Percentiles rank a stretch among this genome's conserved stretches.
Conservation (phyloP, 1,140 invertebrate species). For the Zaprionus tsacasi region DNA sequence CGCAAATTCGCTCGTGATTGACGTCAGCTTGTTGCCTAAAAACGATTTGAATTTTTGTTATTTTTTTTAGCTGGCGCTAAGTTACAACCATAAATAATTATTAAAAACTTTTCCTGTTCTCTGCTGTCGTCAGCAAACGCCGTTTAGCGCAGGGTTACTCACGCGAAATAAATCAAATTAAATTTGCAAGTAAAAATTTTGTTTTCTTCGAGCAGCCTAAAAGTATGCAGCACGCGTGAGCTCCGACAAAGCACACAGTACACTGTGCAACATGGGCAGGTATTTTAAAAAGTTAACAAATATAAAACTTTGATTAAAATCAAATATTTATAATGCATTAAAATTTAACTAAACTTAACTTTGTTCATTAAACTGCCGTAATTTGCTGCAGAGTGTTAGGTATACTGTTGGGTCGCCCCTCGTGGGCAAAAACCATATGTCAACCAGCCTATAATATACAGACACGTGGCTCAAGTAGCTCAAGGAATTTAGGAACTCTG, state of each 20-base stretch:
- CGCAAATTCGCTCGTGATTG: constrained; percentile 1
- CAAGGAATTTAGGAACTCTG: constrained; percentile 10
- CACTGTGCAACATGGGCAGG: constrained; percentile 26
- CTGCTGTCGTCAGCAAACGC: constrained; percentile 23
- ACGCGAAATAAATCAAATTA: constrained; percentile 73
- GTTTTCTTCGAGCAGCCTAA: constrained; percentile 27
- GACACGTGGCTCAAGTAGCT: constrained; percentile 18
- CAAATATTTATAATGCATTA: neutral
- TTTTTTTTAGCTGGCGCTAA: neutral
- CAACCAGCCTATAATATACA: constrained; percentile 13
- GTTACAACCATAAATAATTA: constrained; percentile 4
- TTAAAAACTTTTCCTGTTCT: constrained; percentile 2
- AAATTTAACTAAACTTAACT: neutral
- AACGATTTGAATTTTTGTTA: constrained; percentile 14
- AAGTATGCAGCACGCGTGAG: constrained; percentile 59
- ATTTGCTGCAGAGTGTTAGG: neutral
- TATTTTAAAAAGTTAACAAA: neutral
- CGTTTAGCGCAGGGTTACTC: constrained; percentile 22
- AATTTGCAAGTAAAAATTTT: constrained; percentile 47
- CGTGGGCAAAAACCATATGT: constrained; percentile 21
- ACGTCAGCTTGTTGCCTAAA: constrained; percentile 3
- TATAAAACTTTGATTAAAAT: neutral
- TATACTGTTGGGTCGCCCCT: constrained; percentile 15
- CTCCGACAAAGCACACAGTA: neutral
- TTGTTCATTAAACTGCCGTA: neutral